Conservation (phyloP, 2,888 invertebrate genomes). For the Drosophila sordidapex region DNA sequence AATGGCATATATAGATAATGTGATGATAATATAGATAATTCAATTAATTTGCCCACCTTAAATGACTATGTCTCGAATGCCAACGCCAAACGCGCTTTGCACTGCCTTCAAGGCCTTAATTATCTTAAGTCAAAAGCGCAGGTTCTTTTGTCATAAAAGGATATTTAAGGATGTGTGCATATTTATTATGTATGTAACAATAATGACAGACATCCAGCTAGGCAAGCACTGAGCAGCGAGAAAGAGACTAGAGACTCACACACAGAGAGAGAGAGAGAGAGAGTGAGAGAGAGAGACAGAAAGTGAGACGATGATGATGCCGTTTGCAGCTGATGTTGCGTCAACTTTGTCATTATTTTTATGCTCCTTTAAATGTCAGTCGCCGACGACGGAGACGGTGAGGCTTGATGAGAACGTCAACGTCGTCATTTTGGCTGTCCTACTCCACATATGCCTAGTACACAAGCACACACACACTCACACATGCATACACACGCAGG, state of each 20-base stretch:
- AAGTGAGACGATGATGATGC: constrained; percentile 39
- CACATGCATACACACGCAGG: constrained; percentile 4
- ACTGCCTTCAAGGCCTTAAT: constrained; percentile 36
- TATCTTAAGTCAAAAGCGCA: constrained; percentile 44
- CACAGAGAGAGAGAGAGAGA: not conserved
- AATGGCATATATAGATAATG: not conserved
- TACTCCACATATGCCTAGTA: constrained; percentile 53
- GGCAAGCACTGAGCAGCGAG: not conserved
- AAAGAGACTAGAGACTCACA: not conserved
- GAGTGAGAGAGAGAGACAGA: not conserved
- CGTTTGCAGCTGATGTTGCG: constrained; percentile 55
- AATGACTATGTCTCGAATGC: not conserved
- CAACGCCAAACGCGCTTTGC: constrained; percentile 1
- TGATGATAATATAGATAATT: not conserved
- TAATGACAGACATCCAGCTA: constrained; percentile 32
- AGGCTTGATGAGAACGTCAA: constrained; percentile 53
- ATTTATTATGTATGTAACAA: constrained; percentile 55
- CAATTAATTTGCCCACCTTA: not conserved
- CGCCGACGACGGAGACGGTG: constrained; percentile 37
- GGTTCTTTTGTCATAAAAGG: constrained; percentile 42
- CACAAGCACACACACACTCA: constrained; percentile 11
- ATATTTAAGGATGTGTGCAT: constrained; percentile 57
- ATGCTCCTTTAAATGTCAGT: constrained; percentile 67
- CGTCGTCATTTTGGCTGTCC: constrained; percentile 57
- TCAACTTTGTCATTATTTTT: constrained; percentile 60